Base-by-base conservation (phyloP, 2,797 vertebrate species). In the Eulemur albifrons region DNA sequence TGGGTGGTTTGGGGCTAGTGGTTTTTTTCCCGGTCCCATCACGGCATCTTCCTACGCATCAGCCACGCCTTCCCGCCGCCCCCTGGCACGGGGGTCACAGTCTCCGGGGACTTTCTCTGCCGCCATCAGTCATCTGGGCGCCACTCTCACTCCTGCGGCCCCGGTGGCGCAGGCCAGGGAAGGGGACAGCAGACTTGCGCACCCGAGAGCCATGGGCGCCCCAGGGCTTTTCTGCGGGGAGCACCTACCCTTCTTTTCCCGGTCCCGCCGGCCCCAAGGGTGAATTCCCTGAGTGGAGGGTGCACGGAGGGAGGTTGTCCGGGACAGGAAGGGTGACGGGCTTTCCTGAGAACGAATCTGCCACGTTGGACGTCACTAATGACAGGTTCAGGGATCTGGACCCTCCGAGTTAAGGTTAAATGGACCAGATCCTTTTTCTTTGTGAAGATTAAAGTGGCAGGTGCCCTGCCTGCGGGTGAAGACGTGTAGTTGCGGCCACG, bases 1-100 rank as follows among this genome's bases (percentile, higher is more conserved):
- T 7, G 85, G 50, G 95, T 15, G 88, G 61, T 21, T 52, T 59
- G 90, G 85, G 90, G 89, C 25, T 13, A 20, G 89, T 13, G 32
- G 83, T 5, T 59, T 75, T 88, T 52, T 21, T 94, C 83, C 88
- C 48, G 38, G 67, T 43, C 88, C 48, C 80, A 7, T 27, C 87
- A 0, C 23, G 1, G 57, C 45, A 38, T n/a, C 81, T 85, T 38
- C 48, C 88, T 54, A 77, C 35, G 23, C 82, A 4, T 10, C 70
- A 5, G 70, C 86, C 82, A 72, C 54, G 40, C 93, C 90, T 50
- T 27, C 70, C 72, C 2, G n/a, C 25, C 27, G 10, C 40, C 38
- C 40, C 50, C 8, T 43, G 4, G 57, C 67, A 6, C 50, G 2
- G 14, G 63, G 69, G 25, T 72, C 91, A 25, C 57, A 4, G 84